phyloP scores from a whole-genome alignment of 2,888 invertebrate species.

The Theretra japonica region DNA sequence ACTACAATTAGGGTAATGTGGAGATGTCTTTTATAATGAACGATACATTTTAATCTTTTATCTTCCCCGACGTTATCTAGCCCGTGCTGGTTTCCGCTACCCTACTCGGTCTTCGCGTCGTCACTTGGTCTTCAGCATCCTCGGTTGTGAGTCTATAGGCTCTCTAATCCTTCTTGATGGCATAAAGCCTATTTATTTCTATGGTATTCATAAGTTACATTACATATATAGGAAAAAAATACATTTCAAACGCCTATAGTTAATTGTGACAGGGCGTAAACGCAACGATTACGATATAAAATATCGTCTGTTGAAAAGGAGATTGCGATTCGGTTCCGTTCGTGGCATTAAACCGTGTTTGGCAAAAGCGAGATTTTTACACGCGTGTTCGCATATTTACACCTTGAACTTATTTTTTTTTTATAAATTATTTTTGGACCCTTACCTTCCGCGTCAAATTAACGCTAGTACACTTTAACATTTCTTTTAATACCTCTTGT shows the following conservation, averaged over 20 bases:
- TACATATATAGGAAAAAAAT: background rate
- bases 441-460: background rate
- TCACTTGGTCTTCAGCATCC: too few relatives aligned
- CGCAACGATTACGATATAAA: conserved; percentile 43
- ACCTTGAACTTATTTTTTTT: conserved; percentile 66
- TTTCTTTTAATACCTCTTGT: background rate
- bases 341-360: conserved; percentile 78
- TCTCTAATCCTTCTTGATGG: too few relatives aligned
- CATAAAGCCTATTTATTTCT: too few relatives aligned
- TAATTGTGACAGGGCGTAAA: conserved; percentile 25
- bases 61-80: background rate
- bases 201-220: too few relatives aligned
- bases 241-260: background rate
- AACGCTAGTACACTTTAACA: conserved; percentile 7
- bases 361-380: conserved; percentile 69
- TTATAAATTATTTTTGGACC: conserved; percentile 40
- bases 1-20: conserved; percentile 31
- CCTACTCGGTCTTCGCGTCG: too few relatives aligned
- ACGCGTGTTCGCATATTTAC: conserved; percentile 36
- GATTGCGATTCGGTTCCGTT: conserved; percentile 48
- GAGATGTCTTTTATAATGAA: background rate
- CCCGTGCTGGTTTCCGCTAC: background rate
- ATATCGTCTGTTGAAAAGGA: conserved; percentile 39
- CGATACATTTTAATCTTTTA: background rate
- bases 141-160: too few relatives aligned